These are phyloP conservation scores for Taphrorychus bicolor DNA, from an alignment of 2,888 invertebrate species.

Conservation along the genomic window DNA sequence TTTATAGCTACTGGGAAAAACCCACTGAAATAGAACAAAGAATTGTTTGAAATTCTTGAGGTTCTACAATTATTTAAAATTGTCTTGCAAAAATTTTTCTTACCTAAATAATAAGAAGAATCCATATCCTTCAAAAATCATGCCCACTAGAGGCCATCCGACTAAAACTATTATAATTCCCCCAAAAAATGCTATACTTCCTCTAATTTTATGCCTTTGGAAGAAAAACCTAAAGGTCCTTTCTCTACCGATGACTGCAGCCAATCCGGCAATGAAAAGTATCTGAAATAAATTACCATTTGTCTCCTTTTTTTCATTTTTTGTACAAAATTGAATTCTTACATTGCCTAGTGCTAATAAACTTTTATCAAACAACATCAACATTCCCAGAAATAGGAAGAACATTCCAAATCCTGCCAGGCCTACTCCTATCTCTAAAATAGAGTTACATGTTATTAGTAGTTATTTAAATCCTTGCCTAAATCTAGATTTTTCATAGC, in stretches of 20 bases:
- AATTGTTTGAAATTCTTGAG: too few species aligned
- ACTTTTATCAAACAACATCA: constrained; percentile 96
- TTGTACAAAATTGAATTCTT: constrained; percentile 65
- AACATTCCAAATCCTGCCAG: constrained; percentile 94
- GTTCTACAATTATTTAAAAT: too few species aligned
- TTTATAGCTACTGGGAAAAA: constrained; percentile 97
- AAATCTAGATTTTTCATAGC: too few species aligned
- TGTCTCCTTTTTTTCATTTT: not conserved
- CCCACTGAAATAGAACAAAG: too few species aligned
- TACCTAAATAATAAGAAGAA: constrained; percentile 87
- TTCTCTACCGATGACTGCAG: constrained; percentile 95
- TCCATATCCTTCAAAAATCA: constrained; percentile 96
- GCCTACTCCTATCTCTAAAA: constrained; percentile 96
- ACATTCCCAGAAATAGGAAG: constrained; percentile 92
- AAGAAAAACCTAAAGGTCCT: constrained; percentile 97
- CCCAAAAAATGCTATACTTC: constrained; percentile 87
- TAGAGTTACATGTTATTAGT: constrained; percentile 15
- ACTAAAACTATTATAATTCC: constrained; percentile 91
- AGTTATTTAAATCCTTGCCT: too few species aligned
- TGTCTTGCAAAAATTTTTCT: constrained; percentile 8
- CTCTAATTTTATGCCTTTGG: constrained; percentile 94
- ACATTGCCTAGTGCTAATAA: constrained; percentile 99
- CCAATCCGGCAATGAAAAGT: constrained; percentile 92
- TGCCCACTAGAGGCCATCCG: constrained; percentile 96
- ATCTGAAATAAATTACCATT: constrained; percentile 71